phyloP scores from a whole-genome alignment of 2,888 invertebrate species.

The Acrobasis suavella region DNA sequence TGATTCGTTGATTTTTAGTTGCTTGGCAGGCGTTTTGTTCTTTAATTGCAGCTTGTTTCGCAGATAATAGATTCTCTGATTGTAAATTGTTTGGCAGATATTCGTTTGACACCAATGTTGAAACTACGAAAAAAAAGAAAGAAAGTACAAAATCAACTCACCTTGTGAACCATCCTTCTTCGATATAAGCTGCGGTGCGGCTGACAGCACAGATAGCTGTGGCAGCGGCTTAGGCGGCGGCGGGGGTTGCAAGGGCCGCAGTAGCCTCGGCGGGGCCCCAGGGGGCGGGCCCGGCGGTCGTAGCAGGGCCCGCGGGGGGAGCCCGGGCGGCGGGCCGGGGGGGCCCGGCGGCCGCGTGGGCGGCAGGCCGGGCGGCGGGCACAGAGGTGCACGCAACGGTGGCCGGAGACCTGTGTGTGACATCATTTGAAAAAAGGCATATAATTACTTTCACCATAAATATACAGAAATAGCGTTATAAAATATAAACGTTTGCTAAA shows the following conservation, averaged over 20 bases:
- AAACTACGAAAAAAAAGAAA: no score
- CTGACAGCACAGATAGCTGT: slow-evolving; percentile 88
- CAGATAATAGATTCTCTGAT: no score
- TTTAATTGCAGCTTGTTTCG: no score
- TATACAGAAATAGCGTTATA: no score
- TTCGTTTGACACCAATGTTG: no score
- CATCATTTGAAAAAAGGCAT: neutral
- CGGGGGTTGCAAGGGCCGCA: slow-evolving; percentile 82
- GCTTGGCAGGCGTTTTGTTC: no score
- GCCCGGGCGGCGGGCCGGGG: slow-evolving; percentile 83
- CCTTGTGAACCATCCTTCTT: slow-evolving; percentile 85
- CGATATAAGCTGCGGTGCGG: slow-evolving; percentile 91
- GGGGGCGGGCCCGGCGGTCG: slow-evolving; percentile 85
- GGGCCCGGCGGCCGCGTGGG: slow-evolving; percentile 41
- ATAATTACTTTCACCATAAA: no score
- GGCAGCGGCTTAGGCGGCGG: slow-evolving; percentile 62
- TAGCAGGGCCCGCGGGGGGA: slow-evolving; percentile 55
- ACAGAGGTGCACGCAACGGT: slow-evolving; percentile 54
- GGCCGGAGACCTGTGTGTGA: slow-evolving; percentile 54
- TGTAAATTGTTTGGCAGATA: no score
- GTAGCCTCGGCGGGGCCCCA: slow-evolving; percentile 85
- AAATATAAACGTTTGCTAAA: no score
- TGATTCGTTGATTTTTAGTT: no score
- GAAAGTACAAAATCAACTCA: slow-evolving; percentile 33
- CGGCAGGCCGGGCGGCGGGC: slow-evolving; percentile 42